Evolutionary conservation across 2,113 vertebrate species (phyloP), one percentile per base, ranked within the genome.

Genomic region (Gopherus evgoodei): DNA sequence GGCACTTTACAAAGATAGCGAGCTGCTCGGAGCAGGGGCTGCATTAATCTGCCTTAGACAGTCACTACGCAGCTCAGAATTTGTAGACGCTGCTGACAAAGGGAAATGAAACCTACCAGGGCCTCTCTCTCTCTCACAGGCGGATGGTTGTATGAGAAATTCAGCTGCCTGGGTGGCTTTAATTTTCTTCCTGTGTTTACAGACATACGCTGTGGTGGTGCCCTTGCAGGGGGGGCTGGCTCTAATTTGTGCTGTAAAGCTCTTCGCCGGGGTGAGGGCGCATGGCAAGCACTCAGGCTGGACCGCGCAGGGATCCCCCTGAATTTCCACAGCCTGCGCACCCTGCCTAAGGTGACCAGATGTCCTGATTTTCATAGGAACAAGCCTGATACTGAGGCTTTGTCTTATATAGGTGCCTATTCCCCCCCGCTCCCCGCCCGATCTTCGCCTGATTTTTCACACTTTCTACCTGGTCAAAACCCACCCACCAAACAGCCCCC

Each of bases 351-450:
- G 35, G 17, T 10, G n/a, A 22, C 62, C 35, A 9, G 62, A 35
- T 35, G 62, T 17, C 62, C 62, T 65, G 62, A 8, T 16, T 62
- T 35, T 35, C 4, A 62, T 11, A 62, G 62, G 16, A 17, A 35
- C 62, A n/a, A 35, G 19, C 2, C 35, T 1, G 35, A 2, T 2
- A 3, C 5, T 5, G 13, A 27, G 57, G 5, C 25, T 59, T 62
- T 65, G 62, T 35, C 31, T 17, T 35, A 14, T 4, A 17, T 1
- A 16, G 62, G 31, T 35, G 35, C 65, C 35, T 21, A 9, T n/a
- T 38, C 4, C 35, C 17, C 16, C 16, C 8, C 47, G 38, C 38
- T 38, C 47, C 8, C 47, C 6, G 2, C 8, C 47, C 31, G 1
- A 27, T 25, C 25, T 10, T 54, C 27, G 5, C 11, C 62, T n/a